These are phyloP conservation scores for Agrochola lychnidis DNA, from an alignment of 2,888 invertebrate genomes.

Conservation along the genomic window DNA sequence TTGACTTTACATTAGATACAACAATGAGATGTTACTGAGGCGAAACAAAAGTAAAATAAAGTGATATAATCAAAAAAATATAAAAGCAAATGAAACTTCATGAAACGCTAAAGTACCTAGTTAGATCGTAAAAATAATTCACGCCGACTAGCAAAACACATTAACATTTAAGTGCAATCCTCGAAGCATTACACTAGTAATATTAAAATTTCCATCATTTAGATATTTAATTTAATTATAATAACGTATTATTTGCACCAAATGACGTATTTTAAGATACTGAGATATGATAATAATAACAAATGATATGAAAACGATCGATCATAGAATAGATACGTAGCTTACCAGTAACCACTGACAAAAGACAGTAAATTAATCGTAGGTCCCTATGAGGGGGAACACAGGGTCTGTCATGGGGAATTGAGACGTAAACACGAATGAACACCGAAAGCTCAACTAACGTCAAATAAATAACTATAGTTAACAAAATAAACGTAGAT, in stretches of 20 bases:
- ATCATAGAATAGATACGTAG: constrained; percentile 56
- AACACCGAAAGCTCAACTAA: constrained; percentile 84
- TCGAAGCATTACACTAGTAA: constrained; percentile 57
- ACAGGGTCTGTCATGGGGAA: constrained; percentile 84
- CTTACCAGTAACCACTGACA: constrained; percentile 39
- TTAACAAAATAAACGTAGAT: constrained; percentile 77
- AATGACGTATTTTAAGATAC: constrained; percentile 49
- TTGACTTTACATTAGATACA: constrained; percentile 67
- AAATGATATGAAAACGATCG: constrained; percentile 73
- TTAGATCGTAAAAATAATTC: constrained; percentile 61
- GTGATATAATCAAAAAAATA: constrained; percentile 61
- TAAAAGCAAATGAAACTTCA: constrained; percentile 59
- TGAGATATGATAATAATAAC: constrained; percentile 65
- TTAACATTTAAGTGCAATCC: constrained; percentile 63
- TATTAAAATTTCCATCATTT: constrained; percentile 25
- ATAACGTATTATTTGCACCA: constrained; percentile 52
- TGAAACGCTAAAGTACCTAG: constrained; percentile 58
- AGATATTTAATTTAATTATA: constrained; percentile 35
- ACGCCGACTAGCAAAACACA: constrained; percentile 77
- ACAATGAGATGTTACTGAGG: constrained; percentile 73
- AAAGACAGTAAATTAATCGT: constrained; percentile 55
- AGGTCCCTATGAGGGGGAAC: constrained; percentile 65
- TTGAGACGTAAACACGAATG: constrained; percentile 76
- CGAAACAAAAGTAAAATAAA: constrained; percentile 63
- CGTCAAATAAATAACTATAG: constrained; percentile 87